These are phyloP conservation scores for Stigmatopora nigra DNA, from an alignment of 2,113 vertebrate species.

Conservation along the genomic window DNA sequence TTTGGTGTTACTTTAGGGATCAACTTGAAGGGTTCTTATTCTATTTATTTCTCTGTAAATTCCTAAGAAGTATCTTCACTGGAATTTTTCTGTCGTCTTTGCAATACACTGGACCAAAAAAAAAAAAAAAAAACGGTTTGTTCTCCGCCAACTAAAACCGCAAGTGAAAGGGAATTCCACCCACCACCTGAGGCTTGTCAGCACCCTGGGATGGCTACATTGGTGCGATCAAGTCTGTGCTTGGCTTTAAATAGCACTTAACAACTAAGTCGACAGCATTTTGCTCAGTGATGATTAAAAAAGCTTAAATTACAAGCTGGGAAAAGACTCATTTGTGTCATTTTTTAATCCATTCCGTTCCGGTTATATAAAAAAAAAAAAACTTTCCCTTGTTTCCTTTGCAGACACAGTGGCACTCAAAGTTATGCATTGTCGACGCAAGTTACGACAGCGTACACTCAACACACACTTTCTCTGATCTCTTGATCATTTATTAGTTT, in stretches of 20 bases:
- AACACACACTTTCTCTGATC: background rate
- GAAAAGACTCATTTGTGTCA: conserved; percentile 42
- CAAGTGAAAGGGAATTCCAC: conserved; percentile 11
- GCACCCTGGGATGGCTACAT: conserved; percentile 14
- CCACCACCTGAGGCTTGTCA: conserved; percentile 24
- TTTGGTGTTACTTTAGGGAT: too few species aligned
- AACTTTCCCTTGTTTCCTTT: background rate
- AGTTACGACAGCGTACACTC: conserved; percentile 14
- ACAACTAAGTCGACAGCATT: conserved; percentile 38
- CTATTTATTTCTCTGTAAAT: background rate
- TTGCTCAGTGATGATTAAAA: conserved; percentile 45
- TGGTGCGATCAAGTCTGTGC: conserved; percentile 45
- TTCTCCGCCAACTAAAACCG: conserved; percentile 9
- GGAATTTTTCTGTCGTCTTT: background rate
- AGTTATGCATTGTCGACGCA: conserved; percentile 11
- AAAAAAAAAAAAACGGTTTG: conserved; percentile 2
- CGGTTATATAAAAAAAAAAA: conserved; percentile 48
- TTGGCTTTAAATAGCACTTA: conserved; percentile 29
- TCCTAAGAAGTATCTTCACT: background rate
- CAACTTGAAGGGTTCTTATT: background rate
- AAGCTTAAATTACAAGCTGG: conserved; percentile 51
- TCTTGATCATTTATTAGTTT: too few species aligned
- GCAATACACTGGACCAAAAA: background rate
- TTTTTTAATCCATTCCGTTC: conserved; percentile 34
- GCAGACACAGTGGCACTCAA: conserved; percentile 10